Evolutionary conservation across 2,888 invertebrate species (phyloP), one percentile per base, ranked within the genome.

Genomic region (Mimachlamys varia): DNA sequence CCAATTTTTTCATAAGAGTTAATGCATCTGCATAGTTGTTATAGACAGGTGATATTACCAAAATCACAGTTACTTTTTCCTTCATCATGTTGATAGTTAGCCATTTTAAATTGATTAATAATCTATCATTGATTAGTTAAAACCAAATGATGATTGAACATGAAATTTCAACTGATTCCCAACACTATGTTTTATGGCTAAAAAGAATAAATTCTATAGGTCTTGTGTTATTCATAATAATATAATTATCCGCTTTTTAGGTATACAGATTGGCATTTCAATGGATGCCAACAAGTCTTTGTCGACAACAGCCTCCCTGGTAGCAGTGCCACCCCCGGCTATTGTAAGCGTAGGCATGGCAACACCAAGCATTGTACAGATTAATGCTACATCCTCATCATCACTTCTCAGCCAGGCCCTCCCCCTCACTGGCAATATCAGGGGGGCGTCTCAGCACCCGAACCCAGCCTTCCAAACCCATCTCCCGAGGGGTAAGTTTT

Each of bases 291-390:
- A 27, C 33, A 76, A 76, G 76, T 76, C 76, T 0, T 33, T 88
- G 27, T 53, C 89, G 17, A 49, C 89, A 38, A 87, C 90, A 38
- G 17, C 55, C 27, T 90, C 91, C 15, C n/a, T 88, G 13, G 55
- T 89, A 19, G 53, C 89, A 76, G 50, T 55, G 27, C 53, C 88
- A 89, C 87, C 88, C 22, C 55, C 87, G 22, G 50, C 89, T 10
- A 90, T 44, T 53, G 44, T 58, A 15, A 33, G 58, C 53, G 58
- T 62, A n/a, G 88, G 88, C 22, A 88, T 88, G 55, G 58, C 88
- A 22, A 88, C 88, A 22, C 90, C 91, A 38, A 92, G 92, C 37
- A 92, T 92, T 88, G 89, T 92, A 87, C 92, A 92, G 62, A 92
- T 92, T 10, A 89, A 89, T 55, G 89, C 92, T 17, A 89, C 91